Evolutionary conservation across 2,797 vertebrate genomes (phyloP).

Genomic region (Melanotaenia maccullochi): DNA sequence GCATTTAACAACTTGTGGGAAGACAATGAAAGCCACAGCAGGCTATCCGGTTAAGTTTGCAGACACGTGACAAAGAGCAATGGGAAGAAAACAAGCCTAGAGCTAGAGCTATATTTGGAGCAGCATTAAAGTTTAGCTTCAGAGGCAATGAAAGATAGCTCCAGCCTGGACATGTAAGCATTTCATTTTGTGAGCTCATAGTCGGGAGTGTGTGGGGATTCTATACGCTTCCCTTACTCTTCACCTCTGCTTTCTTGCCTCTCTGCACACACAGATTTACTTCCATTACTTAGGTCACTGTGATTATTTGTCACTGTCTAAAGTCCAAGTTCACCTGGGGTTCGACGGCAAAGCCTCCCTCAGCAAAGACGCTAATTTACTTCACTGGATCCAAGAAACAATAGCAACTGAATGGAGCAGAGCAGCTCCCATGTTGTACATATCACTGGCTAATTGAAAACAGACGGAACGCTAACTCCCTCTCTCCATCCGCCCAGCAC

Average conservation of each 20-base stretch:
- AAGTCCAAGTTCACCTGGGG: constrained; percentile 66
- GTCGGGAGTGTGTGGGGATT: constrained; percentile 32
- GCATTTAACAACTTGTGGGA: constrained; percentile 66
- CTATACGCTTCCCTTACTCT: constrained; percentile 28
- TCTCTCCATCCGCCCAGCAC: constrained; percentile 64
- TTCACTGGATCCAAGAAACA: constrained; percentile 43
- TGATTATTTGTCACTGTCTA: constrained; percentile 60
- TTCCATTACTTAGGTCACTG: constrained; percentile 67
- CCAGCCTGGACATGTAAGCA: constrained; percentile 52
- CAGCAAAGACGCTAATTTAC: constrained; percentile 51
- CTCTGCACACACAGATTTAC: constrained; percentile 52
- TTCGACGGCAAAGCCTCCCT: constrained; percentile 36
- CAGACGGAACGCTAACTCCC: constrained; percentile 76
- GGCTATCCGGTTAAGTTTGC: constrained; percentile 59
- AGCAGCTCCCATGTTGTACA: constrained; percentile 76
- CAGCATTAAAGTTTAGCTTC: constrained; percentile 52
- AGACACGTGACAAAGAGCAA: constrained; percentile 55
- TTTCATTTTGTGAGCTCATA: constrained; percentile 48
- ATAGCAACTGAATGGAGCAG: constrained; percentile 59
- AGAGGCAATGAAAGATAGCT: constrained; percentile 45
- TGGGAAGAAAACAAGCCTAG: constrained; percentile 62
- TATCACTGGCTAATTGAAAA: constrained; percentile 83
- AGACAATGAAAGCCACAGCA: constrained; percentile 69
- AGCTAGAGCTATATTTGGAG: constrained; percentile 70
- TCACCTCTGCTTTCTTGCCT: constrained; percentile 22